Evolutionary conservation across 2,113 vertebrate genomes (phyloP).

Genomic region (Mastomys coucha): DNA sequence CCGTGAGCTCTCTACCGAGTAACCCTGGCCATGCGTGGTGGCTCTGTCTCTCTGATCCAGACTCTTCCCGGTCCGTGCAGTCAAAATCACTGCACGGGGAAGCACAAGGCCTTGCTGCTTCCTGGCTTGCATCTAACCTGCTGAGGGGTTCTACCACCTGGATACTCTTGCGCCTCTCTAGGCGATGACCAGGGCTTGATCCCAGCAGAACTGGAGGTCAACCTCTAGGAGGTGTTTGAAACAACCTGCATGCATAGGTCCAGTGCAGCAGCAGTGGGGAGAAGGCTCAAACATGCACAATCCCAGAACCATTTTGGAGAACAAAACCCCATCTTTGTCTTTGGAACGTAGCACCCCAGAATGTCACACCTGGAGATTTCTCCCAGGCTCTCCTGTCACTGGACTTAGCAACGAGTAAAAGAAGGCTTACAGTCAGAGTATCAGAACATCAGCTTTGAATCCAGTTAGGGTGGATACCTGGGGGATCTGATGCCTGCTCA

Average conservation of each 20-base stretch:
- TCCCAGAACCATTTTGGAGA: not conserved
- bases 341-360: not conserved
- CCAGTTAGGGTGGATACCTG: not conserved
- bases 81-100: not conserved
- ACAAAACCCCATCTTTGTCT: not conserved
- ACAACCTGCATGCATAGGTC: not conserved
- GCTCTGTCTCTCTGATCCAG: not conserved
- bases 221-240: not conserved
- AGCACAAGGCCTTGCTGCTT: not conserved
- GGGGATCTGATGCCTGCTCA: not conserved
- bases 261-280: not conserved
- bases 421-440: not conserved
- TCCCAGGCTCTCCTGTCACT: not conserved
- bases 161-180: not conserved
- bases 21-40: not conserved
- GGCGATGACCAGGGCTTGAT: not conserved
- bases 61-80: not conserved
- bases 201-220: not conserved
- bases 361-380: not conserved
- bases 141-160: not conserved
- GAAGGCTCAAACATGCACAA: not conserved
- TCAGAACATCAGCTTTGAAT: not conserved
- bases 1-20: no score
- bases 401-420: not conserved
- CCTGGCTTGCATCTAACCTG: not conserved